Base-by-base conservation (phyloP, 1,140 invertebrate species). In the Lerema accius region DNA sequence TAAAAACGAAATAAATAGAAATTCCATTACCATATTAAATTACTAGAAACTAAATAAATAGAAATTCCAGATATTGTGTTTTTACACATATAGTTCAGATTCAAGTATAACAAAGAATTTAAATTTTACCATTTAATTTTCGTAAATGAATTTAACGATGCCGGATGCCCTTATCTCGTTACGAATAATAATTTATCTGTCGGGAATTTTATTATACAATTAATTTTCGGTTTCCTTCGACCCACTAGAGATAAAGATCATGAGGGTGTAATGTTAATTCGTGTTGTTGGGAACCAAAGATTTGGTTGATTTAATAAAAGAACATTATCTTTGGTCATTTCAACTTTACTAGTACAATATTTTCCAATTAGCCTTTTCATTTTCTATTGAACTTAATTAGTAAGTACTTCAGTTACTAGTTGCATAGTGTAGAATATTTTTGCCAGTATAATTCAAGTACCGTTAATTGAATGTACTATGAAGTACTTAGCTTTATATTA, bases 191-290 rank as follows among this genome's bases (percentile, higher is more conserved):
- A 50, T 50, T 16, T 26, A 16, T 46, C 19, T 46, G 10, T 23
- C 7, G n/a, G 10, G 3, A 23, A 46, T 46, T 46, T 46, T 46
- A 46, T 23, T 17, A 46, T 23, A n/a, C n/a, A 46, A 50, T 50
- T 17, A 50, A 50, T 37, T 50, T 50, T 50, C 14, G 48, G 28
- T 50, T 50, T 37, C 15, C 9, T 16, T 37, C 28, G 35, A 50
- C 48, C 48, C 42, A 50, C 32, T 50, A 11, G 15, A 37, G 48
- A 50, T 50, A 37, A 53, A 5, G 15, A 53, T 53, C 60, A 63
- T 63, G 40, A 28, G 60, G 60, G 60, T 49, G 28, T 43, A 26
- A 14, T 13, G 37, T 51, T 42, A 58, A 58, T 50, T 50, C n/a
- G 48, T 28, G 2, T 35, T 50, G 10, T 50, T 9, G 28, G 48